phyloP scores from a whole-genome alignment of 2,888 invertebrate genomes.

The Metalampra italica region DNA sequence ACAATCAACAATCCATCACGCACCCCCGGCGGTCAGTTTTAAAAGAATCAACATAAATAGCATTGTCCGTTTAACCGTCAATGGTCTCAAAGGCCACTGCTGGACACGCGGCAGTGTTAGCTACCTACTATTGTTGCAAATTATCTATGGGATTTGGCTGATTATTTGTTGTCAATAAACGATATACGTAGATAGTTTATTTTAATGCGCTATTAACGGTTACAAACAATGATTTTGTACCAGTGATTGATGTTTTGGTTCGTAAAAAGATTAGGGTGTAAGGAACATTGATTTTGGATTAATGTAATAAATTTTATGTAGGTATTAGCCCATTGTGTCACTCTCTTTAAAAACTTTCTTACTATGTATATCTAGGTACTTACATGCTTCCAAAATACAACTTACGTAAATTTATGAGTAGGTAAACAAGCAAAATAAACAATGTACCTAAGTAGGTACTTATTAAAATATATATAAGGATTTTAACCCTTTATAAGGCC shows the following conservation, averaged over 20 bases:
- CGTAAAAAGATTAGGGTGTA: neutral
- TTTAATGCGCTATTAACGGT: constrained; percentile 26
- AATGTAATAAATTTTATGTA: too few species aligned
- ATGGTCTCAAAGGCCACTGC: constrained; percentile 11
- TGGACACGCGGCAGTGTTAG: constrained; percentile 33
- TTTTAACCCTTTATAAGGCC: too few species aligned
- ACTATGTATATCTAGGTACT: too few species aligned
- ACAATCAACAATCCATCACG: constrained; percentile 53
- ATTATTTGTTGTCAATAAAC: constrained; percentile 42
- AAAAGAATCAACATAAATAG: constrained; percentile 37
- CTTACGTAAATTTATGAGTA: too few species aligned
- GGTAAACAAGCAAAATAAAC: too few species aligned
- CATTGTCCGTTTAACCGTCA: constrained; percentile 44
- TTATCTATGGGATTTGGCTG: constrained; percentile 29
- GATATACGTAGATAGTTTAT: constrained; percentile 16
- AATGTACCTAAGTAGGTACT: too few species aligned
- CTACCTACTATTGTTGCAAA: constrained; percentile 30
- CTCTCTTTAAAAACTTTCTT: too few species aligned
- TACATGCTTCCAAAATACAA: too few species aligned
- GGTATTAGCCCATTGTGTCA: too few species aligned
- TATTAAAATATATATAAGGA: too few species aligned
- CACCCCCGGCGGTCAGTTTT: constrained; percentile 48
- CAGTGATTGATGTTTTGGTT: constrained; percentile 2
- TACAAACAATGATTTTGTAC: too few species aligned
- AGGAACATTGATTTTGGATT: too few species aligned